A percentile compares a stretch with the other conserved stretches of the same genome.
These are phyloP conservation scores for Brenthis ino DNA, from an alignment of 2,888 invertebrate genomes.

Conservation along the genomic window DNA sequence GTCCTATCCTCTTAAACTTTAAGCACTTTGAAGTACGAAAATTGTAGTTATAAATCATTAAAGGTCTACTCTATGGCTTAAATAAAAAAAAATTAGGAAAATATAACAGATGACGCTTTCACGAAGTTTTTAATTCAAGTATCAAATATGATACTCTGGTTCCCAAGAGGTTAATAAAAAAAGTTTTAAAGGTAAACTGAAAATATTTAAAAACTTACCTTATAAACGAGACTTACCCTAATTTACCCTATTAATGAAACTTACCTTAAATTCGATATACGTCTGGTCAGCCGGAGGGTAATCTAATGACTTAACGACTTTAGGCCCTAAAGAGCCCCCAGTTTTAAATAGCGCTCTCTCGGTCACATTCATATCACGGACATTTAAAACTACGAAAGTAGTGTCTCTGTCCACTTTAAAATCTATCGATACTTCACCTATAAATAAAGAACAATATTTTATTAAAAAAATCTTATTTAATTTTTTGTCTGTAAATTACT, in stretches of 20 bases:
- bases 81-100: too few species aligned
- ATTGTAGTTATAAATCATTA: too few species aligned
- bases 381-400: conserved; percentile 91
- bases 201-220: not conserved
- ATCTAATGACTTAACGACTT: conserved; percentile 87
- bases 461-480: too few species aligned
- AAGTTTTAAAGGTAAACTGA: not conserved
- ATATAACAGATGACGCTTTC: too few species aligned
- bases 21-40: too few species aligned
- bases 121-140: too few species aligned
- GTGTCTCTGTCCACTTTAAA: conserved; percentile 92
- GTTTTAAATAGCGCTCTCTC: conserved; percentile 85
- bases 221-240: not conserved
- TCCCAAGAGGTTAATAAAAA: too few species aligned
- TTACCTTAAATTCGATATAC: conserved; percentile 89
- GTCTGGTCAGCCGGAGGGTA: conserved; percentile 93
- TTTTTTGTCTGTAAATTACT: too few species aligned
- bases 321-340: conserved; percentile 85
- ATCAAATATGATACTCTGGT: too few species aligned
- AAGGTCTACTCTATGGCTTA: too few species aligned
- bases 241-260: conserved; percentile 2
- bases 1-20: too few species aligned
- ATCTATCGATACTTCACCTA: conserved; percentile 93
- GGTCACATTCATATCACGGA: conserved; percentile 92
- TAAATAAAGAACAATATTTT: conserved; percentile 19